A percentile compares a stretch with the other conserved stretches of the same genome.
These are phyloP conservation scores for Neocloeon triangulifer DNA, from an alignment of 1,140 invertebrate genomes.

Conservation along the genomic window DNA sequence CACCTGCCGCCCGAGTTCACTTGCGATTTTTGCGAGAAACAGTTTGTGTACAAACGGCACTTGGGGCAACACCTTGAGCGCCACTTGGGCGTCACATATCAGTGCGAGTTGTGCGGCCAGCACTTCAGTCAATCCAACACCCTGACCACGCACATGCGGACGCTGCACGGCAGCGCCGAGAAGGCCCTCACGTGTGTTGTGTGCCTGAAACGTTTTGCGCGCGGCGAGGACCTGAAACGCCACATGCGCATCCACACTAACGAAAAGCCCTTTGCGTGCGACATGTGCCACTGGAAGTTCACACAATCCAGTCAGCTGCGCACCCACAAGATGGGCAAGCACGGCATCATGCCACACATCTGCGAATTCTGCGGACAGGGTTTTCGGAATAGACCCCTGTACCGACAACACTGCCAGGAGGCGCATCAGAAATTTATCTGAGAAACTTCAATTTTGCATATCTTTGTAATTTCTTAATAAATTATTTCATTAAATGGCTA, in stretches of 20 bases:
- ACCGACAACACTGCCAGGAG: too few species aligned
- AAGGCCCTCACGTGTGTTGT: conserved; percentile 23
- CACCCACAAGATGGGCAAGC: neutral
- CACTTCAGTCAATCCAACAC: conserved; percentile 27
- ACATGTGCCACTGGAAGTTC: conserved; percentile 10
- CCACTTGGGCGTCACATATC: too few species aligned
- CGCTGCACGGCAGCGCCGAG: too few species aligned
- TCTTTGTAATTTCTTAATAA: too few species aligned
- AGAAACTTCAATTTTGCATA: too few species aligned
- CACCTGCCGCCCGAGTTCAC: conserved; percentile 25
- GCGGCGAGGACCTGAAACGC: conserved; percentile 22
- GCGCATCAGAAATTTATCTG: too few species aligned
- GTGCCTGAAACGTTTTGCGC: conserved; percentile 24
- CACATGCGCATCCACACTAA: conserved; percentile 46
- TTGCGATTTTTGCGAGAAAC: conserved; percentile 23
- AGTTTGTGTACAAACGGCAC: too few species aligned
- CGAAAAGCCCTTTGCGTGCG: conserved; percentile 25
- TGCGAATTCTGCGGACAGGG: too few species aligned
- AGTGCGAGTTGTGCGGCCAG: conserved; percentile 35
- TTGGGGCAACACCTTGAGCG: too few species aligned
- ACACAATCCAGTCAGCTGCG: conserved; percentile 12
- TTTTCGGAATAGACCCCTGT: too few species aligned
- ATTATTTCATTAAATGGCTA: too few species aligned
- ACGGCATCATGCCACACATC: too few species aligned
- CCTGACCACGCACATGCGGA: neutral